phyloP scores from a whole-genome alignment of 1,140 invertebrate species.

The Drosophila biarmipes region DNA sequence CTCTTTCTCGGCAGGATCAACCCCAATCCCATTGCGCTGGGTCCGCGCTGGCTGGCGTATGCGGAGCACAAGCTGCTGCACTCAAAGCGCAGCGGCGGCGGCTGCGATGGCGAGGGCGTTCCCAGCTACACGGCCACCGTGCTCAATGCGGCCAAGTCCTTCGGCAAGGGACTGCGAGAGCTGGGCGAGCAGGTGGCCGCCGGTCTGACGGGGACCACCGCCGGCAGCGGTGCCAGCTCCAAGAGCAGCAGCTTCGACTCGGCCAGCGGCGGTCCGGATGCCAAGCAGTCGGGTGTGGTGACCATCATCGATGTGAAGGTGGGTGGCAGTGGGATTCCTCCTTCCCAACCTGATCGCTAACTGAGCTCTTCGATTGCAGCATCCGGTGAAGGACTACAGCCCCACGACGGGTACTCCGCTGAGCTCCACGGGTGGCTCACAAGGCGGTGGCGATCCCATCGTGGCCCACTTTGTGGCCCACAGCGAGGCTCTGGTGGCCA shows the following conservation, averaged over 20 bases:
- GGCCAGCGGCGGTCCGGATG: slow-evolving; percentile 85
- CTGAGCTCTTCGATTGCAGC: slow-evolving; percentile 28
- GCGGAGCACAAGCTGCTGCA: slow-evolving; percentile 94
- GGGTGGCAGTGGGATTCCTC: slow-evolving; percentile 1
- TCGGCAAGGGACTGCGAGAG: slow-evolving; percentile 93
- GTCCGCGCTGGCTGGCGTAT: slow-evolving; percentile 91
- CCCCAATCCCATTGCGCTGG: slow-evolving; percentile 95
- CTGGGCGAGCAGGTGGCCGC: slow-evolving; percentile 97
- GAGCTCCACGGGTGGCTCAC: slow-evolving; percentile 47
- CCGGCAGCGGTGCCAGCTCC: slow-evolving; percentile 79
- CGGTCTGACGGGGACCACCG: slow-evolving; percentile 89
- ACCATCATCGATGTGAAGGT: slow-evolving; percentile 95
- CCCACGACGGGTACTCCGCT: slow-evolving; percentile 76
- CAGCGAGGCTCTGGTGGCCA: slow-evolving; percentile 94
- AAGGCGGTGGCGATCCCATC: slow-evolving; percentile 88
- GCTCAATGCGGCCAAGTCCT: slow-evolving; percentile 96
- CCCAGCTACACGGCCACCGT: slow-evolving; percentile 98
- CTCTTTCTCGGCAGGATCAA: slow-evolving; percentile 87
- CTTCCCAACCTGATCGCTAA: no score
- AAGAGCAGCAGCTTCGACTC: slow-evolving; percentile 84
- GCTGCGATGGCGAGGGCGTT: slow-evolving; percentile 90
- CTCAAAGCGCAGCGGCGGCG: slow-evolving; percentile 93
- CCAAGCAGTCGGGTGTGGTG: slow-evolving; percentile 92
- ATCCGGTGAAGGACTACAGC: slow-evolving; percentile 81
- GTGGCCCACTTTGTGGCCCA: slow-evolving; percentile 98